Evolutionary conservation across 2,113 vertebrate species (phyloP).

Genomic region (Tenebrosternarchus preto): DNA sequence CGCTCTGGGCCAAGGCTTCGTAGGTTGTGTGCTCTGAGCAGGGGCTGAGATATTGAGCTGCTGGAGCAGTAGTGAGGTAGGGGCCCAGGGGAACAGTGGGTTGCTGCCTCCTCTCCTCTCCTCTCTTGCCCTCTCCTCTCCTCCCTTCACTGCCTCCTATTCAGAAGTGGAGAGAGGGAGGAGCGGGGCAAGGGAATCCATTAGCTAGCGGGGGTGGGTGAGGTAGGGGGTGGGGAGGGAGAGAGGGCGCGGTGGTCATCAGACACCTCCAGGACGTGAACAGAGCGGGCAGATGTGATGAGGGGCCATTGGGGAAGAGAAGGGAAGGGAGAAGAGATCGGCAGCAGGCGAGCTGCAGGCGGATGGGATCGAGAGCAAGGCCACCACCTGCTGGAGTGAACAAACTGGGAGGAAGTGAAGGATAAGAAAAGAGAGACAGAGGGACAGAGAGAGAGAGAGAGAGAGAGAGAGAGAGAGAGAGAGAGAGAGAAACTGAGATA

Average conservation of each 20-base stretch:
- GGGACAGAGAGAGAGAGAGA: background rate
- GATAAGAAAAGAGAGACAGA: background rate
- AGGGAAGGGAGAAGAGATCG: slow-evolving; percentile 33
- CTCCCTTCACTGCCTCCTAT: slow-evolving; percentile 57
- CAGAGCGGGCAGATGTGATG: slow-evolving; percentile 28
- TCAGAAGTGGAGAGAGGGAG: slow-evolving; percentile 65
- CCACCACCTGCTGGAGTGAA: slow-evolving; percentile 48
- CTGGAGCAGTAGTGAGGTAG: slow-evolving; percentile 64
- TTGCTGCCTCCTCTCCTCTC: slow-evolving; percentile 68
- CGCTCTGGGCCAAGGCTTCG: slow-evolving; percentile 52
- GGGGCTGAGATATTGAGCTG: slow-evolving; percentile 67
- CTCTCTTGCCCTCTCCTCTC: slow-evolving; percentile 56
- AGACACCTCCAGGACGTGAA: slow-evolving; percentile 67
- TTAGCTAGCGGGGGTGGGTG: slow-evolving; percentile 58
- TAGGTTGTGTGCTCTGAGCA: slow-evolving; percentile 49
- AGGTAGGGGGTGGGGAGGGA: slow-evolving; percentile 64
- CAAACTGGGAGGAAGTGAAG: slow-evolving; percentile 13
- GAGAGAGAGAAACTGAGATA: too few relatives aligned
- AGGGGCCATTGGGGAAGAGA: slow-evolving; percentile 37
- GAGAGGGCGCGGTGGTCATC: slow-evolving; percentile 61
- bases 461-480: background rate
- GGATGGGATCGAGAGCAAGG: slow-evolving; percentile 50
- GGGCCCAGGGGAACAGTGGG: slow-evolving; percentile 75
- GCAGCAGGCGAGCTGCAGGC: slow-evolving; percentile 51
- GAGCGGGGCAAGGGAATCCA: slow-evolving; percentile 70